Percentiles rank a stretch among this genome's conserved stretches.
These are phyloP conservation scores for Napeogenes inachia DNA, from an alignment of 2,888 invertebrate genomes.

Conservation along the genomic window DNA sequence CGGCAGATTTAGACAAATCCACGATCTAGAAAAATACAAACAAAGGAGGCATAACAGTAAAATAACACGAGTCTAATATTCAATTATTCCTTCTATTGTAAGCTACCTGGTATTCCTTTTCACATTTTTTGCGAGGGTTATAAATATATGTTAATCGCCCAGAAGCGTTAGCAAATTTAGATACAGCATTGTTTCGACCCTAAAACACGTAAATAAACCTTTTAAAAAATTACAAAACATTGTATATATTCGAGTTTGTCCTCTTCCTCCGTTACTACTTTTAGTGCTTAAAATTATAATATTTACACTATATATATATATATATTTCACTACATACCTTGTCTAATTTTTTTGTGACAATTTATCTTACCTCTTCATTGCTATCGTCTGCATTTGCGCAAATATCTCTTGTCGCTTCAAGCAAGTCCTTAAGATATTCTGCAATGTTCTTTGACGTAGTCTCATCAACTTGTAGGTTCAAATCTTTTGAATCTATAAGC, in stretches of 20 bases:
- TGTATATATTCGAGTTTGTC: too few species aligned
- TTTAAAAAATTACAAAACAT: neutral
- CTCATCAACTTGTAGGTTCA: slow-evolving; percentile 25
- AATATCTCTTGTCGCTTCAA: slow-evolving; percentile 22
- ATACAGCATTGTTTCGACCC: slow-evolving; percentile 33
- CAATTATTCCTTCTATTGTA: neutral
- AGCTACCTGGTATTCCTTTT: slow-evolving; percentile 32
- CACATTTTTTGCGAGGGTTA: slow-evolving; percentile 29
- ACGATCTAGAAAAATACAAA: slow-evolving; percentile 26
- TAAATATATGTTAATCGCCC: slow-evolving; percentile 33
- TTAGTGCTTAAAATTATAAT: neutral
- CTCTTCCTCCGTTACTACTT: neutral
- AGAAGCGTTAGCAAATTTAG: slow-evolving; percentile 26
- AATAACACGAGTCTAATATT: too few species aligned
- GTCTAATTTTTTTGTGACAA: too few species aligned
- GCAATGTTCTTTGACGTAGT: slow-evolving; percentile 18
- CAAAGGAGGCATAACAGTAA: too few species aligned
- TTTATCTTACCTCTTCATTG: slow-evolving; percentile 16
- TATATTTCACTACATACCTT: too few species aligned
- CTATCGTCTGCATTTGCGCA: slow-evolving; percentile 17
- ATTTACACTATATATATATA: too few species aligned
- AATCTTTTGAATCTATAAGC: slow-evolving; percentile 20
- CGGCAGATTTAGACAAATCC: slow-evolving; percentile 28
- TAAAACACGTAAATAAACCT: slow-evolving; percentile 21
- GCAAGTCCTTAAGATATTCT: slow-evolving; percentile 23